Base-by-base conservation (phyloP, 2,888 invertebrate genomes). In the Chouioia cunea region DNA sequence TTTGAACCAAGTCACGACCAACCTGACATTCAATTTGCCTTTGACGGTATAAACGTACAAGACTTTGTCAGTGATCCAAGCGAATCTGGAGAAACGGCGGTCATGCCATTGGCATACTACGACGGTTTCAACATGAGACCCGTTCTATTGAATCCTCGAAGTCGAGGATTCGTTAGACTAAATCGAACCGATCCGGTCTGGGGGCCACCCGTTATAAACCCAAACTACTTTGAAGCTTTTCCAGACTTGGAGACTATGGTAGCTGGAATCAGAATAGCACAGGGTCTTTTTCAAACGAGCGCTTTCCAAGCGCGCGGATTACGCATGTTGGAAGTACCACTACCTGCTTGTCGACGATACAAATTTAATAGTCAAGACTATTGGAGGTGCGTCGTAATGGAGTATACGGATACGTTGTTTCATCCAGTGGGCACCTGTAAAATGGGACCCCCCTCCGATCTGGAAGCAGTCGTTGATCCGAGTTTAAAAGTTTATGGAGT, bases 391-490 rank as follows among this genome's bases (percentile, higher is more conserved):
- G 79, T 91, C 3, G 85, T 89, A 0, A 89, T 87, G 74, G 88
- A 90, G 52, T 92, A 92, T 77, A 93, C 93, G 0, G 86, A 89
- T 0, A 93, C 93, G 0, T 91, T 93, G 70, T 92, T 86, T 78
- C 92, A 93, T 85, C 91, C 91, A 0, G 89, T 89, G 18, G 91
- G 92, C 0, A 92, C 92, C 0, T 91, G 91, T 80, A 92, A 91
- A 81, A 92, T 92, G 92, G 92, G 91, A 3, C 91, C 91, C 0
- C 85, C 85, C 52, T 86, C 87, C 81, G 92, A 92, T 77, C 83
- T 82, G 4, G 85, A 86, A 1, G 90, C 92, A 0, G 92, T 93
- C 0, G 92, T 93, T 0, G 90, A 92, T 81, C 88, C 89, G 1
- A 86, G 88, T 76, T 83, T 93, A 53, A 86, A 86, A 75, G 91